phyloP scores from a whole-genome alignment of 2,113 vertebrate genomes.

The Silurus meridionalis region DNA sequence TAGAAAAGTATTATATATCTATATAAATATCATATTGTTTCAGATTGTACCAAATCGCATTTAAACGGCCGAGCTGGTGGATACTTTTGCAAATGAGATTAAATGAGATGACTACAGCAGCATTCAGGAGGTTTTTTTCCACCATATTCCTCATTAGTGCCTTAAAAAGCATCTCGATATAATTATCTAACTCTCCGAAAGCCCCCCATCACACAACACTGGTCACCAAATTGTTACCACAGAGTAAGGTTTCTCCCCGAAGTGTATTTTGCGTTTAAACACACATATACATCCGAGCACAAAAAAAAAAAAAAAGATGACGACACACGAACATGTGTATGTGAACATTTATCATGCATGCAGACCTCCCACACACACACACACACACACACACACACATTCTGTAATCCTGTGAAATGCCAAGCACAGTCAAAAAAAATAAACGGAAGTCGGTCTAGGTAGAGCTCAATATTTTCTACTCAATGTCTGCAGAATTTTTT shows the following conservation, averaged over 20 bases:
- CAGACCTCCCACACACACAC: not conserved
- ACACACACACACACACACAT: too few species aligned
- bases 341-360: slow-evolving; percentile 1
- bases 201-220: too few species aligned
- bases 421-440: slow-evolving; percentile 49
- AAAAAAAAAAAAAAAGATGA: too few species aligned
- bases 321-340: slow-evolving; percentile 9
- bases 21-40: not conserved
- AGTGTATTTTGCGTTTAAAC: too few species aligned
- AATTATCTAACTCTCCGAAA: too few species aligned
- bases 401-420: not conserved
- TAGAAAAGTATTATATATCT: not conserved
- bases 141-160: not conserved
- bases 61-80: not conserved
- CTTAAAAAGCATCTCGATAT: too few species aligned
- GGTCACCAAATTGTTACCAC: too few species aligned
- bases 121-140: not conserved
- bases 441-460: slow-evolving; percentile 17
- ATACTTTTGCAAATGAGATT: not conserved
- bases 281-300: too few species aligned
- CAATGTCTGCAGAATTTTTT: too few species aligned
- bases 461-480: not conserved
- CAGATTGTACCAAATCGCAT: not conserved
- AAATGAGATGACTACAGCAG: not conserved
- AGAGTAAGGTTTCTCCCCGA: too few species aligned